phyloP scores from a whole-genome alignment of 1,140 invertebrate genomes.

The Pectinophora gossypiella region DNA sequence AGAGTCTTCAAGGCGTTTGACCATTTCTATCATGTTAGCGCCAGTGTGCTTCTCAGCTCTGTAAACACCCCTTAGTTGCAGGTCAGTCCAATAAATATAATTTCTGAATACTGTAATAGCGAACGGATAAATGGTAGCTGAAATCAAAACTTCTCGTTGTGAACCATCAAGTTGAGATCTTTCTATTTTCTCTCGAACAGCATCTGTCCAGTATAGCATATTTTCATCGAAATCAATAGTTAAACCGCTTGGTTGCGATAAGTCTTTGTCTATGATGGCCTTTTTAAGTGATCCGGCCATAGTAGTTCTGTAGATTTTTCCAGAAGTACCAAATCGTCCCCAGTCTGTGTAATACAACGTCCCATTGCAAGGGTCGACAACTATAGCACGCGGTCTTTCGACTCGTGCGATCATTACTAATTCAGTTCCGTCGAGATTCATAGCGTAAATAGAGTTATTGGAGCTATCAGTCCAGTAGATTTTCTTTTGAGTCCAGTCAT shows the following conservation, averaged over 20 bases:
- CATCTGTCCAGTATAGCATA: conserved; percentile 98
- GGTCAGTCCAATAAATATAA: conserved; percentile 98
- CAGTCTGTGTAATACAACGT: conserved; percentile 95
- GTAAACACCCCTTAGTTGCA: conserved; percentile 95
- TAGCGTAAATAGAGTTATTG: conserved; percentile 95
- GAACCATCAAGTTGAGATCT: conserved; percentile 91
- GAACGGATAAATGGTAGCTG: conserved; percentile 96
- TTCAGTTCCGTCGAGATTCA: conserved; percentile 92
- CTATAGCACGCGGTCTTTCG: conserved; percentile 94
- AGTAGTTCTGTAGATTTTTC: conserved; percentile 95
- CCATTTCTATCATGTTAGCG: conserved; percentile 94
- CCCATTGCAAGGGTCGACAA: conserved; percentile 97
- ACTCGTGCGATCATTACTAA: conserved; percentile 95
- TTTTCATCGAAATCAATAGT: conserved; percentile 97
- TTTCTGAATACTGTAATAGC: conserved; percentile 94
- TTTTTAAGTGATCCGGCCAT: conserved; percentile 97
- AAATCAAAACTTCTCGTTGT: conserved; percentile 85
- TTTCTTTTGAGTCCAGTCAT: conserved; percentile 97
- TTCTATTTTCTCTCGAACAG: conserved; percentile 97
- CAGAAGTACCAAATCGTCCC: conserved; percentile 93
- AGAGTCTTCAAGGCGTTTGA: conserved; percentile 92
- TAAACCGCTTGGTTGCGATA: conserved; percentile 96
- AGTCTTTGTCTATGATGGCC: conserved; percentile 91
- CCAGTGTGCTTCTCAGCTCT: conserved; percentile 98
- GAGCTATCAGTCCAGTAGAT: conserved; percentile 98